These are phyloP conservation scores for Urocyon cinereoargenteus DNA, from an alignment of 2,797 vertebrate species.

Conservation along the genomic window DNA sequence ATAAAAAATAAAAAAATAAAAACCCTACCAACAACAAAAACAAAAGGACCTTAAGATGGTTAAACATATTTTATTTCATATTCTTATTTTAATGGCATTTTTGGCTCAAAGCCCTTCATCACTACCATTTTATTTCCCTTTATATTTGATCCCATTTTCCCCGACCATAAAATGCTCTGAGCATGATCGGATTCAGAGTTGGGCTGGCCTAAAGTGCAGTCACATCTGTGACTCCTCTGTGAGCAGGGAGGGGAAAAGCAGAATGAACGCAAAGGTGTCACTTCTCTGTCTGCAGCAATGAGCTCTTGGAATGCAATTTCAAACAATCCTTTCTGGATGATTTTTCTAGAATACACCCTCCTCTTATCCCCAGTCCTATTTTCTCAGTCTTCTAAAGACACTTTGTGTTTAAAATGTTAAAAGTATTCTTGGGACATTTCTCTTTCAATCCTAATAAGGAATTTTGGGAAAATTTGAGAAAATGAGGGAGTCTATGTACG, in stretches of 20 bases:
- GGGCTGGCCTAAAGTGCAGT: not conserved
- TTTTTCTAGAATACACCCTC: not conserved
- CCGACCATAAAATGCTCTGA: constrained; percentile 31
- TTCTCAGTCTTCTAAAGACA: not conserved
- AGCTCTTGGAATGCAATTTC: not conserved
- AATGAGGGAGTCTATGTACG: not conserved
- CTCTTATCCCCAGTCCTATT: not conserved
- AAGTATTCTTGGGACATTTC: not conserved
- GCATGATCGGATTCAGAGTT: not conserved
- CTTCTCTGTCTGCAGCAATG: not conserved
- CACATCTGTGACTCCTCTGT: not conserved
- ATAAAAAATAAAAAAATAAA: not conserved
- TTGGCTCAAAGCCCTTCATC: constrained; percentile 72
- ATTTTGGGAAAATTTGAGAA: not conserved
- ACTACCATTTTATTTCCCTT: constrained; percentile 66
- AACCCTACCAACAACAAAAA: not conserved
- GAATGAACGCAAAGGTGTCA: not conserved
- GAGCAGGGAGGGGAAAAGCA: not conserved
- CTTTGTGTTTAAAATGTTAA: constrained; percentile 2
- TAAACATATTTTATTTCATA: constrained; percentile 70
- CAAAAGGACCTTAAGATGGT: constrained; percentile 34
- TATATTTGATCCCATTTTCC: constrained; percentile 67
- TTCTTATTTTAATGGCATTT: constrained; percentile 79
- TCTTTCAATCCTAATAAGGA: not conserved
- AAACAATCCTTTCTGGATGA: not conserved